Base-by-base conservation (phyloP, 2,888 invertebrate genomes). In the Reticulitermes lucifugus region DNA sequence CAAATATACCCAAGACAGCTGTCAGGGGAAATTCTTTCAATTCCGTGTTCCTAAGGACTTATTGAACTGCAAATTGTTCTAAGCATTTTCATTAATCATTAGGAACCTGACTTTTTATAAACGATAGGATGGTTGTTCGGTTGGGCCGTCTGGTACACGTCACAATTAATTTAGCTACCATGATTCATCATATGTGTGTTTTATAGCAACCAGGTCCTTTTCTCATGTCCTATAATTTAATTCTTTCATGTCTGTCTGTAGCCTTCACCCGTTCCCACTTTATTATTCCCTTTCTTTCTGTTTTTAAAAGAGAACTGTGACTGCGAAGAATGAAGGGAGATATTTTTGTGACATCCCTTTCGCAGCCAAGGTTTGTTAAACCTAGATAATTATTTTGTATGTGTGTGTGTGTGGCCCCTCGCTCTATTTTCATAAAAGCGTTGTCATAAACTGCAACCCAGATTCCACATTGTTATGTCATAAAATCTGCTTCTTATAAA, bases 241-340 rank as follows among this genome's bases (percentile, higher is more conserved):
- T 59, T 51, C 70, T 29, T 70, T 70, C 70, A 65, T 65, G 65
- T 18, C 22, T 12, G 51, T 7, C 51, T 60, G n/a, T 51, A 51
- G 12, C 77, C 77, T 73, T 29, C 29, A 10, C n/a, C 51, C 79
- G 25, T 4, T 22, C 10, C 59, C 35, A 21, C 80, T 80, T 60
- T 80, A 80, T 80, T 80, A 60, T 80, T 80, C 80, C 60, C 80
- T 80, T 80, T 80, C 75, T 79, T 35, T 22, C 41, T 79, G 51
- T 35, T 80, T 41, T 60, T 80, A 22, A 79, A 80, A 80, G 41
- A 79, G 79, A 79, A 79, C 51, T 25, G 80, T 25, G 80, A 80
- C 55, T 80, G 60, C 35, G 12, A 59, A 80, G 60, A 80, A 60
- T 21, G 35, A 25, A 35, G 60, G 43, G 55, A 59, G 35, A 22